These are phyloP conservation scores for Bradypus variegatus DNA, from an alignment of 2,797 vertebrate genomes.

Conservation along the genomic window DNA sequence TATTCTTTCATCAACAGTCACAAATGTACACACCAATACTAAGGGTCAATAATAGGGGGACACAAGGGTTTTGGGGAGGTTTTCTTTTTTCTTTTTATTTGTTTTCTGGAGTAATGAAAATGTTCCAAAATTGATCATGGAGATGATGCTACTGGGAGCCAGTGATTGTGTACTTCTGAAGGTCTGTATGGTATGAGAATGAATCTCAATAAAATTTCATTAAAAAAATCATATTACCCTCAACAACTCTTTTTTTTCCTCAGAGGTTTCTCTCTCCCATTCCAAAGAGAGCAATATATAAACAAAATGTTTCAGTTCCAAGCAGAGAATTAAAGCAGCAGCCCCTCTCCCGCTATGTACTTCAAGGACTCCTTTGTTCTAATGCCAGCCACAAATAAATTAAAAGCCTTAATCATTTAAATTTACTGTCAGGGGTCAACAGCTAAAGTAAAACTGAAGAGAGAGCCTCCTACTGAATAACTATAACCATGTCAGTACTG, in stretches of 20 bases:
- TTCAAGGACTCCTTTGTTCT: not conserved
- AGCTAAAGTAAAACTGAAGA: not conserved
- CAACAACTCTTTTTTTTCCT: not conserved
- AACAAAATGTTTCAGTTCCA: not conserved
- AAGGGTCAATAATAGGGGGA: no score
- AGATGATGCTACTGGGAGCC: no score
- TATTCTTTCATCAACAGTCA: no score
- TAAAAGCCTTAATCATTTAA: not conserved
- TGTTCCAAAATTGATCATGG: no score
- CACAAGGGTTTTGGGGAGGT: no score
- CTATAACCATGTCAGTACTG: not conserved
- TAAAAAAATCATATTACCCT: not conserved
- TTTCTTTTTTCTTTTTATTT: no score
- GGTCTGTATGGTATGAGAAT: no score
- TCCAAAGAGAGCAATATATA: not conserved
- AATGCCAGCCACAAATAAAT: not conserved
- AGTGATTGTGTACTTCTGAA: no score
- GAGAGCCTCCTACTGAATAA: not conserved
- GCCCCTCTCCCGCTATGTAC: not conserved
- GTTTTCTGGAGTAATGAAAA: no score
- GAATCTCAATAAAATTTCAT: no score
- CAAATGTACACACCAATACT: no score
- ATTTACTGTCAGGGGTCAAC: not conserved
- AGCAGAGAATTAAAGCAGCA: not conserved
- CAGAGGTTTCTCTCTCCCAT: constrained; percentile 2